Percentiles rank a stretch among this genome's conserved stretches.
Evolutionary conservation across 2,888 invertebrate species (phyloP).

Genomic region (Ganaspis brasiliensis): DNA sequence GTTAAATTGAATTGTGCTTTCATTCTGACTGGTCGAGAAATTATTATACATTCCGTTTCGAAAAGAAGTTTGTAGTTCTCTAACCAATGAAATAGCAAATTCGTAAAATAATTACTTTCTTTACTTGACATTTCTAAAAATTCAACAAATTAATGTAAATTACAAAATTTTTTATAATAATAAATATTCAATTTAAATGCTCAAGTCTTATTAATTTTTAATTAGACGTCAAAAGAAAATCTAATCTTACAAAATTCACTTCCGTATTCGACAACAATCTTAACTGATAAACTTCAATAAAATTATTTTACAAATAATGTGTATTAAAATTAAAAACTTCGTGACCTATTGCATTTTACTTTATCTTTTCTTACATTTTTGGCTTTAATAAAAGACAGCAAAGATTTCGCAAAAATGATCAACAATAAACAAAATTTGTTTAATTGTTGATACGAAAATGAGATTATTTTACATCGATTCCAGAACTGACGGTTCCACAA

Average conservation of each 20-base stretch:
- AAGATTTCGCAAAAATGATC: slow-evolving; percentile 3
- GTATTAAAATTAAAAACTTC: not conserved
- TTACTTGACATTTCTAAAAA: no score
- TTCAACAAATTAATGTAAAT: no score
- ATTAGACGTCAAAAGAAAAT: no score
- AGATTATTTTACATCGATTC: slow-evolving; percentile 11
- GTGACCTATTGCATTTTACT: no score
- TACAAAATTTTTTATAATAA: no score
- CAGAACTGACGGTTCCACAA: not conserved
- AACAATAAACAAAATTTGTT: slow-evolving; percentile 19
- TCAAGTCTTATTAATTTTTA: no score
- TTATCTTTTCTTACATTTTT: no score
- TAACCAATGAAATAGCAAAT: not conserved
- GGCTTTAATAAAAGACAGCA: not conserved
- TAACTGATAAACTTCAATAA: no score
- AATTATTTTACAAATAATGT: not conserved
- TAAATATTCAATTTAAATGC: no score
- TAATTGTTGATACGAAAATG: slow-evolving; percentile 16
- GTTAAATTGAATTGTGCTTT: slow-evolving; percentile 53
- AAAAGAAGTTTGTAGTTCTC: not conserved
- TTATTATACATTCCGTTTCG: slow-evolving; percentile 10
- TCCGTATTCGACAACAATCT: no score
- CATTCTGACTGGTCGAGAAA: not conserved
- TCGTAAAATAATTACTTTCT: not conserved
- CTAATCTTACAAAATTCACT: no score